Base-by-base conservation (phyloP, 2,888 invertebrate species). In the Dyspetes luteomarginatus region DNA sequence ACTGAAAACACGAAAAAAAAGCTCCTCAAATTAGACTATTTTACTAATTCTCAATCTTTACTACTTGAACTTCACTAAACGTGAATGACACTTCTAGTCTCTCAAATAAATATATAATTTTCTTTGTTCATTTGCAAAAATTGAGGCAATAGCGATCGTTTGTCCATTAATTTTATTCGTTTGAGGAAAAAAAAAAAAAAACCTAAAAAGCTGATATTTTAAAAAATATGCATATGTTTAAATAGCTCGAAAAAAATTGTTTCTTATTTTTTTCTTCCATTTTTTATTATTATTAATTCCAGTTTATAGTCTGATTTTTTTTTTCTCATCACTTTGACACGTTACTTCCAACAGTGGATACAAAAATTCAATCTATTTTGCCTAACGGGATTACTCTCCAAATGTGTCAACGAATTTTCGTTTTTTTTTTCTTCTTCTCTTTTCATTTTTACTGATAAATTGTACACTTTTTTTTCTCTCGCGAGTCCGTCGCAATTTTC, bases 331-430 rank as follows among this genome's bases (percentile, higher is more conserved):
- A 58, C 28, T 75, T 82, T 71, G 76, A 82, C 80, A 82, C 74
- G 78, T 71, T 82, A 41, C 72, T 83, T 85, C 77, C 78, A 85
- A 88, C 83, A 83, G 86, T 85, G 84, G 83, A 88, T 89, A 89
- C 87, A 89, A 89, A 88, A 89, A 87, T 89, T 87, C 3, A 87
- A 86, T 87, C 88, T 89, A 88, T 83, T 84, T 74, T 78, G 77
- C 82, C 85, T 88, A 87, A 73, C 77, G 72, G 78, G 68, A 43
- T 81, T 84, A 83, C 69, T 82, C 83, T 82, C 55, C 77, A 64
- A 84, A 76, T 85, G 83, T 86, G 83, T 87, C 84, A 87, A 86
- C 84, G 82, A 78, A 69, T 81, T 68, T 68, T 48, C n/a, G 58
- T 73, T 48, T 45, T 55, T 28, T 30, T n/a, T 22, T 65, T 17